phyloP scores from a whole-genome alignment of 2,888 invertebrate species.

The Biston stratarius region DNA sequence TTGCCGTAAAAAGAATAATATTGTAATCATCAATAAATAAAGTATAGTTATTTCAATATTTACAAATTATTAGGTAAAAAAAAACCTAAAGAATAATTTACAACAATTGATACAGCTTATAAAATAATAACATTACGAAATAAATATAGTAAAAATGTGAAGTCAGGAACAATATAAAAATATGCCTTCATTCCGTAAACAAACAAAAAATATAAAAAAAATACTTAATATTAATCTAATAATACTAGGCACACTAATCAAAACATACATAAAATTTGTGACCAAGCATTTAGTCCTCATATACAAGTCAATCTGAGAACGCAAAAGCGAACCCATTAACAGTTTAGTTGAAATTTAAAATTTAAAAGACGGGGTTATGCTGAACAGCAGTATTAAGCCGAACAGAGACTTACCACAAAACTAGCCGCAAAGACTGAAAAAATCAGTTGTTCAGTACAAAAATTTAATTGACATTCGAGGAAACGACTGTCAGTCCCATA shows the following conservation, averaged over 20 bases:
- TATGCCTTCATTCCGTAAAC: background rate
- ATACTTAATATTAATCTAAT: constrained; percentile 29
- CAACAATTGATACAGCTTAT: constrained; percentile 2
- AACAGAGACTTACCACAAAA: background rate
- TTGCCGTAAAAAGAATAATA: background rate
- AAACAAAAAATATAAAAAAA: background rate
- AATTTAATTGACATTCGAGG: too few species aligned
- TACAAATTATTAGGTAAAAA: constrained; percentile 2
- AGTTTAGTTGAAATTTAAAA: too few species aligned
- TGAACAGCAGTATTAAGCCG: background rate
- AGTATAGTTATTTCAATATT: constrained; percentile 16
- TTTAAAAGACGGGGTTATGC: too few species aligned
- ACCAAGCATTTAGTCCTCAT: constrained; percentile 33
- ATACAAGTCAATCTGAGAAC: too few species aligned
- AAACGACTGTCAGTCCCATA: too few species aligned
- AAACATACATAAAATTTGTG: constrained; percentile 46
- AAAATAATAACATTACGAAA: constrained; percentile 7
- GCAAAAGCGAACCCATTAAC: too few species aligned
- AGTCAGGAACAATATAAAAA: constrained; percentile 4
- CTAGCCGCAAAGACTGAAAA: background rate
- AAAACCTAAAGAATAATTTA: constrained; percentile 2
- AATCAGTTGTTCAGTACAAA: background rate
- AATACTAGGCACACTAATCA: constrained; percentile 47
- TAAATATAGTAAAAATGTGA: constrained; percentile 6
- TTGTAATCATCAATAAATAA: constrained; percentile 3